Percentiles rank a stretch among this genome's conserved stretches.
phyloP scores from a whole-genome alignment of 2,888 invertebrate genomes.

The Synergus umbraculus region DNA sequence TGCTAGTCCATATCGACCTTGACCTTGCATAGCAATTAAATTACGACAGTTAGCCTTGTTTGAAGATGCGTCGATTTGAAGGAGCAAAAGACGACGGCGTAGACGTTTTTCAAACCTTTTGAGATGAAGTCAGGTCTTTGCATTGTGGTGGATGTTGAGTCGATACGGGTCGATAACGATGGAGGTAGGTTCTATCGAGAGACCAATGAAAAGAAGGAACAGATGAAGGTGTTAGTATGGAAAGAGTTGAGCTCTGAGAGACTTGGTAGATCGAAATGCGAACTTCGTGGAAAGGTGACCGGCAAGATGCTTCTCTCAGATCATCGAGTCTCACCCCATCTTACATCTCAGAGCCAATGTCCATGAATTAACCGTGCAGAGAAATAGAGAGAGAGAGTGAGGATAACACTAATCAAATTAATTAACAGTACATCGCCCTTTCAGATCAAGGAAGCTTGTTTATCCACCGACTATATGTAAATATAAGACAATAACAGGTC shows the following conservation, averaged over 20 bases:
- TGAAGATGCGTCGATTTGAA: not conserved
- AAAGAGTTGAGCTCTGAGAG: conserved; percentile 1
- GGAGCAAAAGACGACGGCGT: no score
- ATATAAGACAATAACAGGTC: not conserved
- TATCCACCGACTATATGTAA: not conserved
- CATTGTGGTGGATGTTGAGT: conserved; percentile 7
- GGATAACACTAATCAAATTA: conserved; percentile 9
- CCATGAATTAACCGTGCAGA: conserved; percentile 12
- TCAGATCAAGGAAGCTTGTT: not conserved
- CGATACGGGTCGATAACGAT: conserved; percentile 19
- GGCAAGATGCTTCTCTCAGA: conserved; percentile 33
- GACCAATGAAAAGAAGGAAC: not conserved
- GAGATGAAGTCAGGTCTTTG: not conserved
- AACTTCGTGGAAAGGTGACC: conserved; percentile 54
- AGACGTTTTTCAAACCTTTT: not conserved
- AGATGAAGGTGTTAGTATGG: not conserved
- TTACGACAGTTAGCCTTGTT: not conserved
- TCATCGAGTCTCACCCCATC: conserved; percentile 4
- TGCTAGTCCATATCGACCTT: not conserved
- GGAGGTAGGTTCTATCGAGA: not conserved
- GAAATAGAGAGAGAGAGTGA: not conserved
- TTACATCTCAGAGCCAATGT: conserved; percentile 4
- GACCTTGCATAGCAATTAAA: not conserved
- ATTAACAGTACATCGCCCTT: conserved; percentile 3
- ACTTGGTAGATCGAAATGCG: conserved; percentile 8